phyloP scores from a whole-genome alignment of 2,888 invertebrate genomes.

The Antheraea assamensis region DNA sequence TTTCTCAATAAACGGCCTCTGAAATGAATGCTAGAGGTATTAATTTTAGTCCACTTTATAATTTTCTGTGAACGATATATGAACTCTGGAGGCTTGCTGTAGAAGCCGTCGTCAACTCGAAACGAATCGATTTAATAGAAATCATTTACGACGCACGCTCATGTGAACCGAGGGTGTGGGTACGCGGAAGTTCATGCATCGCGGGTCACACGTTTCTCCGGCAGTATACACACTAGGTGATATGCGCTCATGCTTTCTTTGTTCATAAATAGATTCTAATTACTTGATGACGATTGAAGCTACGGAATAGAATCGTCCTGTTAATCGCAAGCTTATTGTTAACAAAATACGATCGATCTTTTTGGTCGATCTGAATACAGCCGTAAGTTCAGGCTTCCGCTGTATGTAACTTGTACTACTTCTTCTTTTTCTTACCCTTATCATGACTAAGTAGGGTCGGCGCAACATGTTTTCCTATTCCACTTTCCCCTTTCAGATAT shows the following conservation, averaged over 20 bases:
- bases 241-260: conserved; percentile 17
- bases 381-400: too few species aligned
- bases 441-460: too few species aligned
- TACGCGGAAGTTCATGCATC: conserved; percentile 28
- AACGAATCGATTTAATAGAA: conserved; percentile 12
- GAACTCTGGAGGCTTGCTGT: not conserved
- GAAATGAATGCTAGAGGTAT: too few species aligned
- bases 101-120: not conserved
- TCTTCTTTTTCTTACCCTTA: too few species aligned
- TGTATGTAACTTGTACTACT: too few species aligned
- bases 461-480: too few species aligned
- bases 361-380: too few species aligned
- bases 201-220: conserved; percentile 17
- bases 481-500: too few species aligned
- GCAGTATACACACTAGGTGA: conserved; percentile 1
- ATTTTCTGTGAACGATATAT: not conserved
- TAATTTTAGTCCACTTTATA: not conserved
- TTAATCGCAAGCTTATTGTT: not conserved
- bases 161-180: conserved; percentile 23
- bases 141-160: conserved; percentile 17
- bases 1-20: too few species aligned
- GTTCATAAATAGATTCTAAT: conserved; percentile 17
- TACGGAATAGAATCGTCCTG: not conserved
- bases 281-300: conserved; percentile 4
- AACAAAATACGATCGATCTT: not conserved